A percentile compares a stretch with the other conserved stretches of the same genome.
phyloP scores from a whole-genome alignment of 1,140 invertebrate genomes.

The Zaprionus davidi region DNA sequence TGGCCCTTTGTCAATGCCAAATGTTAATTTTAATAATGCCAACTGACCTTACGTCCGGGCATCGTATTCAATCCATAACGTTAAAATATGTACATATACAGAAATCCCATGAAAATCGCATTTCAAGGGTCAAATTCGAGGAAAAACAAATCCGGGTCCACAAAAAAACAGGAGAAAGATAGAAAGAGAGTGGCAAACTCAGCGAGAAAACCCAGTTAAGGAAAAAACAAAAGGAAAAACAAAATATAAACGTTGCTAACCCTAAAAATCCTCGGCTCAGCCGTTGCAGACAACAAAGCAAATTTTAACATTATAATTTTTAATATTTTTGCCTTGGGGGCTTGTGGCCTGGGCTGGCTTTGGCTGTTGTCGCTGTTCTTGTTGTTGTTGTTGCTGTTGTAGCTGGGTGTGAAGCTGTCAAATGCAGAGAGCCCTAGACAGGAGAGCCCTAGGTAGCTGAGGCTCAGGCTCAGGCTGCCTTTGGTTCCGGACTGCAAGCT shows the following conservation, averaged over 20 bases:
- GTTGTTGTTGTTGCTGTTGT: slow-evolving; percentile 42
- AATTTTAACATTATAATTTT: slow-evolving; percentile 83
- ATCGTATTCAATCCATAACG: slow-evolving; percentile 63
- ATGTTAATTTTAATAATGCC: slow-evolving; percentile 80
- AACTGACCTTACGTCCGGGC: slow-evolving; percentile 16
- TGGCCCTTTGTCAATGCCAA: slow-evolving; percentile 53
- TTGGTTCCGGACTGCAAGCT: slow-evolving; percentile 64
- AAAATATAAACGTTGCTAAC: slow-evolving; percentile 56
- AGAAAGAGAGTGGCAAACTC: background rate
- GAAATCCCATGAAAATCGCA: slow-evolving; percentile 77
- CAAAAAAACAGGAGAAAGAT: slow-evolving; percentile 47
- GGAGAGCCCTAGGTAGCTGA: slow-evolving; percentile 44
- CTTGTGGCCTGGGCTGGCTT: slow-evolving; percentile 28
- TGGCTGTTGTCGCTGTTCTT: slow-evolving; percentile 17
- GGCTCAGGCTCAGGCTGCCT: slow-evolving; percentile 24
- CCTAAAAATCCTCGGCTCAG: slow-evolving; percentile 63
- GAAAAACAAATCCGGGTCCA: slow-evolving; percentile 68
- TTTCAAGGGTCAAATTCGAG: slow-evolving; percentile 74
- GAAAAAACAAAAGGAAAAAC: slow-evolving; percentile 14
- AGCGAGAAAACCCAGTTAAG: slow-evolving; percentile 18
- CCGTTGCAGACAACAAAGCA: slow-evolving; percentile 69
- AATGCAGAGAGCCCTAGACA: slow-evolving; percentile 69
- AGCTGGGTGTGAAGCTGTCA: slow-evolving; percentile 77
- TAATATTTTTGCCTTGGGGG: slow-evolving; percentile 78
- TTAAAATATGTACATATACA: slow-evolving; percentile 54